Evolutionary conservation across 2,113 vertebrate genomes (phyloP).

Genomic region (Tiliqua scincoides): DNA sequence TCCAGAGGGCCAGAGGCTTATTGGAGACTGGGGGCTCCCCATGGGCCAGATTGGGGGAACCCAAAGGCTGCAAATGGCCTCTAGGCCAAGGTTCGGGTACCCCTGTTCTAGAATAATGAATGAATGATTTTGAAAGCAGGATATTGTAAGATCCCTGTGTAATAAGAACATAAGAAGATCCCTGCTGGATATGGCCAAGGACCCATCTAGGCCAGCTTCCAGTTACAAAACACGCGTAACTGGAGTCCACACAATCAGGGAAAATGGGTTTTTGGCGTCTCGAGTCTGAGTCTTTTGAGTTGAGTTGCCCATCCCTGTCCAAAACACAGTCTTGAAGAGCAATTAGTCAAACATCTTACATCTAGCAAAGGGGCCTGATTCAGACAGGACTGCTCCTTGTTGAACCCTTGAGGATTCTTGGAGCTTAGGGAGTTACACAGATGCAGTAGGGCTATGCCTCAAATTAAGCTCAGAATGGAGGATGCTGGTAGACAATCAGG

Average conservation of each 20-base stretch:
- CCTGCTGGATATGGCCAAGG: not conserved
- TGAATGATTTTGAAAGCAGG: too few relatives aligned
- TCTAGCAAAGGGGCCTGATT: not conserved
- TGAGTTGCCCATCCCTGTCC: not conserved
- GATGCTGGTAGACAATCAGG: not conserved
- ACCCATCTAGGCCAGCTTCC: not conserved
- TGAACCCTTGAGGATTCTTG: not conserved
- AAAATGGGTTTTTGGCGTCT: too few relatives aligned
- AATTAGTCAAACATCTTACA: not conserved
- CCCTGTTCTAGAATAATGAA: too few relatives aligned
- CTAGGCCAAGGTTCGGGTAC: too few relatives aligned
- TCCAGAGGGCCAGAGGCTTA: too few relatives aligned
- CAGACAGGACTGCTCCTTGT: not conserved
- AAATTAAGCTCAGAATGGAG: slow-evolving; percentile 11
- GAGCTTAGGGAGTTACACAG: not conserved
- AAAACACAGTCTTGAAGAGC: not conserved
- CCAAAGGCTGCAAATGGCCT: too few relatives aligned
- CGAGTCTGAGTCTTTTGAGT: too few relatives aligned
- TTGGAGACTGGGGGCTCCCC: too few relatives aligned
- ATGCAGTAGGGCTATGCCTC: not conserved
- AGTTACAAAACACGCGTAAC: too few relatives aligned
- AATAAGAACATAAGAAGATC: not conserved
- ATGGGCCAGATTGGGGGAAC: too few relatives aligned
- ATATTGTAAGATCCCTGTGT: too few relatives aligned
- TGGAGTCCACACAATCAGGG: too few relatives aligned